Conservation (phyloP, 2,888 invertebrate species). For the Lithophane semibrunnea region DNA sequence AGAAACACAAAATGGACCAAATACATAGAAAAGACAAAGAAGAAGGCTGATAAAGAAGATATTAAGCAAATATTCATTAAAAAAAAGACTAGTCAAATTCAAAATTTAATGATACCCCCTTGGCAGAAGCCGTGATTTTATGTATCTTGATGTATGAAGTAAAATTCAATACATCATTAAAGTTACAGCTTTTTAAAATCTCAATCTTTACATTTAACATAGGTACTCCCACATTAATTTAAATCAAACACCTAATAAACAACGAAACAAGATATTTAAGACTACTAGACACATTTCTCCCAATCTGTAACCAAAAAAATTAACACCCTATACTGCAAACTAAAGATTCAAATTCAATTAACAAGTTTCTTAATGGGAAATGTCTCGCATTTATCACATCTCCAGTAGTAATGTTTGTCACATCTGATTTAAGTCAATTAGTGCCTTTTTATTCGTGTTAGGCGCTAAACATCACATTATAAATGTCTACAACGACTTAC, state of each 20-base stretch:
- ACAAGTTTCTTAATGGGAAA: conserved; percentile 41
- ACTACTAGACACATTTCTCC: conserved; percentile 14
- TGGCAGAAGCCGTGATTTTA: background rate
- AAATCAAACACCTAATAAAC: conserved; percentile 27
- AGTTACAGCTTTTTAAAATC: background rate
- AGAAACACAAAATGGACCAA: too few relatives aligned
- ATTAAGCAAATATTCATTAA: background rate
- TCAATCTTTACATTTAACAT: background rate
- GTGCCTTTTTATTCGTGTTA: conserved; percentile 62
- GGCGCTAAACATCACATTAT: conserved; percentile 62
- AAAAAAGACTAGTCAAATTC: background rate
- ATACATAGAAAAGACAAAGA: background rate
- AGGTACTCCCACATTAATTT: conserved; percentile 16
- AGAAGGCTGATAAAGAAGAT: background rate
- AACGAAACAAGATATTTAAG: conserved; percentile 32
- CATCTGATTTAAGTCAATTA: conserved; percentile 73
- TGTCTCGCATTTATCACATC: conserved; percentile 64
- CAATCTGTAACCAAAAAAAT: background rate
- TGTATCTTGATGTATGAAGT: background rate
- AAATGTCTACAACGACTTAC: conserved; percentile 56
- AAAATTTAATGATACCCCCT: background rate
- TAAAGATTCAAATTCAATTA: conserved; percentile 36
- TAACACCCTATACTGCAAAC: background rate
- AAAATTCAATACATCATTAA: background rate
- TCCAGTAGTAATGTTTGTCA: conserved; percentile 68